Conservation (phyloP, 2,113 vertebrate species). For the Brachyistius frenatus region DNA sequence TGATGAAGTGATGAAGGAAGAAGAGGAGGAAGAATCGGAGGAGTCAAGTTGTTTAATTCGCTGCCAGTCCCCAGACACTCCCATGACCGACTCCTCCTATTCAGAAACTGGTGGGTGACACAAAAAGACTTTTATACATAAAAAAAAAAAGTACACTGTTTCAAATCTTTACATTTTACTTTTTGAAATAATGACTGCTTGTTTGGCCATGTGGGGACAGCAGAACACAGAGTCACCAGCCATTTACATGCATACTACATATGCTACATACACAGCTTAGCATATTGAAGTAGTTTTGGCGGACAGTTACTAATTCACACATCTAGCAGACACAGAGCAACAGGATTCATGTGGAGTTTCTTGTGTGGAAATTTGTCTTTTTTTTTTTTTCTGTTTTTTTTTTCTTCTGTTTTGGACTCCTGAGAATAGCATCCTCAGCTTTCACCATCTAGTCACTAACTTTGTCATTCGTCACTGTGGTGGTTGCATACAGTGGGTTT, state of each 20-base stretch:
- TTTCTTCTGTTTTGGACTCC: no score
- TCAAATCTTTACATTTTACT: background rate
- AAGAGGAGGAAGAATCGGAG: slow-evolving; percentile 70
- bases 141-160: background rate
- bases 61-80: slow-evolving; percentile 76
- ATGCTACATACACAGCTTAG: background rate
- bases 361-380: background rate
- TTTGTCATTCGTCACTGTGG: no score
- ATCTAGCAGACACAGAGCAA: background rate
- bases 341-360: background rate
- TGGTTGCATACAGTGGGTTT: no score
- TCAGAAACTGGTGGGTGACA: slow-evolving; percentile 79
- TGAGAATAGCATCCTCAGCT: no score
- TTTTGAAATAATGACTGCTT: background rate
- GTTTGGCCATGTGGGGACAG: slow-evolving; percentile 3
- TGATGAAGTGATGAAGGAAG: slow-evolving; percentile 76
- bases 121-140: background rate
- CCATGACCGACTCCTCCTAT: slow-evolving; percentile 79
- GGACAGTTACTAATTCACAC: no score
- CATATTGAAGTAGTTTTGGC: background rate
- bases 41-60: slow-evolving; percentile 66
- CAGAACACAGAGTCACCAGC: background rate
- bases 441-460: no score
- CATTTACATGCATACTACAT: background rate
- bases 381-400: background rate